Base-by-base conservation (phyloP, 2,113 vertebrate species). In the Pyxicephalus adspersus region DNA sequence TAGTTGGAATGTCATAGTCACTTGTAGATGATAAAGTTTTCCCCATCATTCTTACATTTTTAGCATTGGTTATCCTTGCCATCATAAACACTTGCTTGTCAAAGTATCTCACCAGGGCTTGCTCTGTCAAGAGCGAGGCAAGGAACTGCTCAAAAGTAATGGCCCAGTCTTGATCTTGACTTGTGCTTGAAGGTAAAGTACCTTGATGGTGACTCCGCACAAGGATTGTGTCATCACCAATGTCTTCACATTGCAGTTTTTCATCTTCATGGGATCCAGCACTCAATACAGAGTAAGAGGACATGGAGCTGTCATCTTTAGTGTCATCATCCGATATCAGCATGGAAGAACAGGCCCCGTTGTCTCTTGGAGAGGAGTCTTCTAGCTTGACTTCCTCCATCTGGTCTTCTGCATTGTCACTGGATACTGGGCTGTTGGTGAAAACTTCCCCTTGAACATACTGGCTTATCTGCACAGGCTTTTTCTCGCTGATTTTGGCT, bases 131-230 rank as follows among this genome's bases (percentile, higher is more conserved):
- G 38, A 99, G 94, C 0, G 97, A 98, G 76, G 98, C 98, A 84
- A 99, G 85, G 84, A 99, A 98, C 72, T 99, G 98, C 88, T 98
- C 97, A 0, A 98, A 99, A 4, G 96, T 97, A 86, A 99, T 95
- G 87, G 97, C 94, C 98, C 98, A 99, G 92, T 98, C 97, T 80
- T 93, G 92, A 88, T 99, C 97, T 0, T 97, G 91, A 90, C 96
- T 96, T 0, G 91, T 89, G 90, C 95, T 96, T 72, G 93, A 89
- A 2, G 91, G 93, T 6, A 98, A 91, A 29, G 90, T 83, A 0
- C 83, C 52, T 0, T 83, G 50, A 0, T 89, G 0, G 8, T 68
- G 0, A 71, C 91, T 96, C 22, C 91, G 91, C 78, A 98, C 96
- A 85, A 99, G 89, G 26, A 98, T 96, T 0, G 96, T 98, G 91